These are phyloP conservation scores for Oreochromis tanganicae DNA, from an alignment of 2,113 vertebrate species.

Conservation along the genomic window DNA sequence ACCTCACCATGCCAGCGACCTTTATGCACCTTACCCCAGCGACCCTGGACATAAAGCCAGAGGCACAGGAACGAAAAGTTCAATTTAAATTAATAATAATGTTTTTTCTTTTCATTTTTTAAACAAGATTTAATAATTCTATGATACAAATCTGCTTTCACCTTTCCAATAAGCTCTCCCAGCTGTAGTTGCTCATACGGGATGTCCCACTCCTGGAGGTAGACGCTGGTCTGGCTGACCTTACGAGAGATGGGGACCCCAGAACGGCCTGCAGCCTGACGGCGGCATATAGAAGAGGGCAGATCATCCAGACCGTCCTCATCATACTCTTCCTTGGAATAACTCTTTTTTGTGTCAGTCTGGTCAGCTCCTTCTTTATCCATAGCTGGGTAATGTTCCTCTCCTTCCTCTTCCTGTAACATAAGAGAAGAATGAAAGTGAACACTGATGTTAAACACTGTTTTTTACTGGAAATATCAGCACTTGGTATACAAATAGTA, in stretches of 20 bases:
- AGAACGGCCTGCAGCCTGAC: conserved; percentile 59
- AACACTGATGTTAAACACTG: not conserved
- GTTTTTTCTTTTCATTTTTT: not conserved
- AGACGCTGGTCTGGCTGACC: conserved; percentile 91
- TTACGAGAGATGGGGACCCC: conserved; percentile 84
- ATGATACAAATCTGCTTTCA: not conserved
- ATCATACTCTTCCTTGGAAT: conserved; percentile 70
- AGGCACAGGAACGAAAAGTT: not conserved
- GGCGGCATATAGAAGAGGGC: conserved; percentile 60
- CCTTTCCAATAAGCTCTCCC: conserved; percentile 88
- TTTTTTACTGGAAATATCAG: not conserved
- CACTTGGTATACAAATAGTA: not conserved
- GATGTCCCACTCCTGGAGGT: conserved; percentile 97
- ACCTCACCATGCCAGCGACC: conserved; percentile 96
- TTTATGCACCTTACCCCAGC: conserved; percentile 91
- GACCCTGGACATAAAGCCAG: conserved; percentile 62
- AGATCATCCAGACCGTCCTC: conserved; percentile 88
- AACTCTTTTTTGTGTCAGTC: not conserved
- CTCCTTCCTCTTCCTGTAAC: conserved; percentile 12
- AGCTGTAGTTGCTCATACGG: conserved; percentile 93
- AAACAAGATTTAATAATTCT: not conserved
- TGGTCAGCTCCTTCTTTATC: conserved; percentile 71
- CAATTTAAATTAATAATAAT: not conserved
- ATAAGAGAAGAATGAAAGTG: not conserved
- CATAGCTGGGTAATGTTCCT: conserved; percentile 11